Conservation (phyloP, 2,113 vertebrate species). For the Myiozetetes cayanensis region DNA sequence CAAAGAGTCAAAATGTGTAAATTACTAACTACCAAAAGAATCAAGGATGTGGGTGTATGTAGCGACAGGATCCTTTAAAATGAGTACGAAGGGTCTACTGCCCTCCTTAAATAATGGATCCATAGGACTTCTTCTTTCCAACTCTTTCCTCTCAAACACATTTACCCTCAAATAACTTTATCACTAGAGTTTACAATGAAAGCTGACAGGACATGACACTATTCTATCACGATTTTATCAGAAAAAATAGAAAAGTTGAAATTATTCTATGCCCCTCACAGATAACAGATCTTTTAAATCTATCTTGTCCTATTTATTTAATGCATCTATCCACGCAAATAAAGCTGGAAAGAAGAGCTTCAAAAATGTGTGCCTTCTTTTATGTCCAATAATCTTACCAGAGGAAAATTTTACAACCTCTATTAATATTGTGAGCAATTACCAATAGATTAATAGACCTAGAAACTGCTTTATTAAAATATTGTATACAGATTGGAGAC, state of each 20-base stretch:
- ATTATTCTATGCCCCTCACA: not conserved
- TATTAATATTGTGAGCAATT: not conserved
- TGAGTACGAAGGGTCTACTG: not conserved
- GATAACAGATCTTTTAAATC: not conserved
- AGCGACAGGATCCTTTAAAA: not conserved
- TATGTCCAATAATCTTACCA: not conserved
- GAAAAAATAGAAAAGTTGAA: not conserved
- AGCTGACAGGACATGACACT: not conserved
- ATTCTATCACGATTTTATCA: not conserved
- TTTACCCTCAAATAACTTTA: not conserved
- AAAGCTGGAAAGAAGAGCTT: not conserved
- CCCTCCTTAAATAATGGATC: not conserved
- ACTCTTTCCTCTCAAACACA: not conserved
- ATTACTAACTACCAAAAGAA: not conserved
- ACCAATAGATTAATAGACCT: not conserved
- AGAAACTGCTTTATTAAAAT: not conserved
- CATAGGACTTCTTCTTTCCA: not conserved
- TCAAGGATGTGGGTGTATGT: not conserved
- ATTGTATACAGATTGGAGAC: not conserved
- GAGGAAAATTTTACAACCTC: not conserved
- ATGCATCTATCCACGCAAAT: not conserved
- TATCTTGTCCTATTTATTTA: not conserved
- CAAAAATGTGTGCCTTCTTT: not conserved
- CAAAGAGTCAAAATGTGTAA: slow-evolving; percentile 33
- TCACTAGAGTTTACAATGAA: not conserved